These are phyloP conservation scores for Drosophila percnosoma DNA, from an alignment of 2,888 invertebrate species.

Conservation along the genomic window DNA sequence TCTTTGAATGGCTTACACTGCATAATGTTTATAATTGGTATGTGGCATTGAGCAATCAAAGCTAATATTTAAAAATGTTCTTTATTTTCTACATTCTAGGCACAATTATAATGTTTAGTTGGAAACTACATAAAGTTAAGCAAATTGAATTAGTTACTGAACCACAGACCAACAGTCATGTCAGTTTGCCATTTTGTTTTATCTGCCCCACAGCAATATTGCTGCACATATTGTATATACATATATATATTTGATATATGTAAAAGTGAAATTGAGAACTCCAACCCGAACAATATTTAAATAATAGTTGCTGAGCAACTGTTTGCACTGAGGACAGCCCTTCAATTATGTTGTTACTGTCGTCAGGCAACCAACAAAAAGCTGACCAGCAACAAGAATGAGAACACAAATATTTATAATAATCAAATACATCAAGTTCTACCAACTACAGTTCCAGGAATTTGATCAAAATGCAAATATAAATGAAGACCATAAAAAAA, in stretches of 20 bases:
- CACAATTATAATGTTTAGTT: background rate
- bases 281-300: constrained; percentile 3
- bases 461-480: background rate
- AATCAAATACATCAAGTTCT: constrained; percentile 26
- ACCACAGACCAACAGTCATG: constrained; percentile 32
- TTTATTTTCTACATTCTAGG: background rate
- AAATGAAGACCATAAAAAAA: background rate
- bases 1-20: background rate
- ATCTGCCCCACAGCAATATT: constrained; percentile 7
- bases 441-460: background rate
- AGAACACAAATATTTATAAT: constrained; percentile 32
- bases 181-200: constrained; percentile 28
- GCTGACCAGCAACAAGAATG: constrained; percentile 24
- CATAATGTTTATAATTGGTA: background rate
- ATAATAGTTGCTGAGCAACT: constrained; percentile 10
- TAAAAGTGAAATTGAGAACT: constrained; percentile 17
- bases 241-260: background rate
- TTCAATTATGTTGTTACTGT: constrained; percentile 7
- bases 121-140: constrained; percentile 10
- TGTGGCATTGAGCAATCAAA: background rate
- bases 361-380: constrained; percentile 29
- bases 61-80: background rate
- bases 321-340: background rate
- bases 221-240: constrained; percentile 19
- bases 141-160: constrained; percentile 39